A percentile compares a stretch with the other conserved stretches of the same genome.
Evolutionary conservation across 1,140 invertebrate genomes (phyloP).

Genomic region (Protaetia brevitarsis): DNA sequence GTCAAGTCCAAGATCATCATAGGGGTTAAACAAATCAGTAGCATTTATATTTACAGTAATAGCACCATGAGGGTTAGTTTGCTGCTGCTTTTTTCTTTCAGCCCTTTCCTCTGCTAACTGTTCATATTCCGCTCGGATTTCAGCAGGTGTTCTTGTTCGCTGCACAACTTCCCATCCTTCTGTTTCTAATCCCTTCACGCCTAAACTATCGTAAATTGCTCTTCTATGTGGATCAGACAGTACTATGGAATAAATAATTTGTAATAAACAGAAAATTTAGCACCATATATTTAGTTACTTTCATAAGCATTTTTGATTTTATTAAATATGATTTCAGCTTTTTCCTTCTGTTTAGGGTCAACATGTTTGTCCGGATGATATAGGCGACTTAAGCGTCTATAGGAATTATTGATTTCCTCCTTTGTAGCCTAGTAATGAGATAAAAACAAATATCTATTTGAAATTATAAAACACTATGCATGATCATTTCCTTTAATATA

Average conservation of each 20-base stretch:
- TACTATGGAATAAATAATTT: constrained; percentile 60
- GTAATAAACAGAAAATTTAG: constrained; percentile 12
- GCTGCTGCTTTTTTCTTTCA: constrained; percentile 77
- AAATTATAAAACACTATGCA: constrained; percentile 7
- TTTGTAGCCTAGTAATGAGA: constrained; percentile 64
- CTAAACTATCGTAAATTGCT: constrained; percentile 78
- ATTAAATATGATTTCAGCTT: constrained; percentile 89
- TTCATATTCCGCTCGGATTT: constrained; percentile 94
- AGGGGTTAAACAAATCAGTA: constrained; percentile 85
- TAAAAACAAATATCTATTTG: constrained; percentile 6
- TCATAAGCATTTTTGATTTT: constrained; percentile 91
- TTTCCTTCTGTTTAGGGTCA: constrained; percentile 73
- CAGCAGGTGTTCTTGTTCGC: constrained; percentile 83
- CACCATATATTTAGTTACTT: constrained; percentile 66
- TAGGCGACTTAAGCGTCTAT: constrained; percentile 80
- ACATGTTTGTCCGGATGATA: constrained; percentile 96
- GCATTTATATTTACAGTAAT: constrained; percentile 88
- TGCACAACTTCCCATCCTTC: constrained; percentile 92
- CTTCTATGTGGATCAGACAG: constrained; percentile 73
- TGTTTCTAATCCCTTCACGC: constrained; percentile 77
- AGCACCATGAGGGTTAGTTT: constrained; percentile 86
- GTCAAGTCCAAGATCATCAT: constrained; percentile 53
- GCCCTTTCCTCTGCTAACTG: constrained; percentile 74
- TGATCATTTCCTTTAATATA: constrained; percentile 13
- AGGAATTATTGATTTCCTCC: constrained; percentile 90